Percentiles rank a stretch among this genome's conserved stretches.
Evolutionary conservation across 2,888 invertebrate species (phyloP).

Genomic region (Scaptomyza cyrtandrae): DNA sequence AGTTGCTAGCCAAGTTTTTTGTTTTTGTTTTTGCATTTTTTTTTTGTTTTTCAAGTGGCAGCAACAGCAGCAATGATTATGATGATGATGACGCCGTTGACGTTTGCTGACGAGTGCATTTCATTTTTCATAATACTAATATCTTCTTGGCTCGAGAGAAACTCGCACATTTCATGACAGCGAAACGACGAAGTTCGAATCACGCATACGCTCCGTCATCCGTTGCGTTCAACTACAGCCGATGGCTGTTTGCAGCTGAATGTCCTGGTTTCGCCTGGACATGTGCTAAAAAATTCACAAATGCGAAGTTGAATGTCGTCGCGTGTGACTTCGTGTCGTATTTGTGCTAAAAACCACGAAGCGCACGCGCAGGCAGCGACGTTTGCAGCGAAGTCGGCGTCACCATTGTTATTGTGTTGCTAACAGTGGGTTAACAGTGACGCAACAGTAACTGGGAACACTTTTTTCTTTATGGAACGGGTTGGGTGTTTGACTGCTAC

Average conservation of each 20-base stretch:
- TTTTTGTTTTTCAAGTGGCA: constrained; percentile 6
- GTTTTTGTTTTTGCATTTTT: constrained; percentile 15
- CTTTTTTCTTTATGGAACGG: not conserved
- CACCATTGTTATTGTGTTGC: not conserved
- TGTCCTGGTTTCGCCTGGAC: constrained; percentile 52
- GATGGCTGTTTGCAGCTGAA: constrained; percentile 49
- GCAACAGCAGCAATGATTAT: constrained; percentile 19
- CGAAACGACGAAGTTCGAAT: not conserved
- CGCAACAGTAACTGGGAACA: constrained; percentile 59
- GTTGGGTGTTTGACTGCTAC: not conserved
- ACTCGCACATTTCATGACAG: constrained; percentile 34
- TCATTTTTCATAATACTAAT: constrained; percentile 45
- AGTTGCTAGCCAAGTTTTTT: constrained; percentile 35
- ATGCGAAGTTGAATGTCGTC: not conserved
- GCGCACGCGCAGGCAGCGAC: constrained; percentile 55
- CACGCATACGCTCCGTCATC: constrained; percentile 41
- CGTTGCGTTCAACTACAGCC: constrained; percentile 32
- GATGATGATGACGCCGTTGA: constrained; percentile 26
- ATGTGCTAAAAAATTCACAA: constrained; percentile 28
- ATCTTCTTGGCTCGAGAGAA: not conserved
- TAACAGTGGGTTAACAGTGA: constrained; percentile 46
- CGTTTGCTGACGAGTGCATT: constrained; percentile 74
- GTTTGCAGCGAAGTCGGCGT: constrained; percentile 44
- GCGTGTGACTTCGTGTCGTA: constrained; percentile 19
- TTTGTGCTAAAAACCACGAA: constrained; percentile 42